Evolutionary conservation across 2,113 vertebrate species (phyloP).

Genomic region (Pelecanus crispus): DNA sequence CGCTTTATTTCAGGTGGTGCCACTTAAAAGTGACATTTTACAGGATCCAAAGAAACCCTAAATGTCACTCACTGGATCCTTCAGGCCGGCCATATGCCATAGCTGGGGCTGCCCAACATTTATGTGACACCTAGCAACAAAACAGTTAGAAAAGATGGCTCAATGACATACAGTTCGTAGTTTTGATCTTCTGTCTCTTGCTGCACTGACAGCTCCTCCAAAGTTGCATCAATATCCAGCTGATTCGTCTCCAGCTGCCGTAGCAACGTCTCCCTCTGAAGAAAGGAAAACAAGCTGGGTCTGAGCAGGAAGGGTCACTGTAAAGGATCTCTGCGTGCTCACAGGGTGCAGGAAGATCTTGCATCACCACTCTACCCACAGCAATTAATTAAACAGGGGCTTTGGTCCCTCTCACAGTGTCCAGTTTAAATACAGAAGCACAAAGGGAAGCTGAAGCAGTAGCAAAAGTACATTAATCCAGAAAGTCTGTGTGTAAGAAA

Average conservation of each 20-base stretch:
- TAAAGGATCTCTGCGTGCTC: neutral
- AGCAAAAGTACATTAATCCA: neutral
- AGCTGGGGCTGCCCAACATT: neutral
- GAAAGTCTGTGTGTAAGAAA: neutral
- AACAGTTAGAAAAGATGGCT: neutral
- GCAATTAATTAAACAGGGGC: neutral
- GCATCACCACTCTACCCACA: neutral
- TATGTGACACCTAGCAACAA: neutral
- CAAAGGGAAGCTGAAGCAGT: neutral
- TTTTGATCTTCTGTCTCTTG: conserved; percentile 98
- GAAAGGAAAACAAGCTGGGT: neutral
- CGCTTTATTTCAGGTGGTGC: neutral
- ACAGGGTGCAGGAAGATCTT: neutral
- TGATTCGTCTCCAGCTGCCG: conserved; percentile 98
- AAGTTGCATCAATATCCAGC: conserved; percentile 93
- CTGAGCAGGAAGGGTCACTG: neutral
- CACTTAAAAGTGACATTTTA: neutral
- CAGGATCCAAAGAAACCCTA: neutral
- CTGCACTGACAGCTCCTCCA: conserved; percentile 94
- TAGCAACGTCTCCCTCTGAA: conserved; percentile 91
- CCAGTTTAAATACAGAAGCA: neutral
- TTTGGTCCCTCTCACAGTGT: neutral
- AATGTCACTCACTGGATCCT: neutral
- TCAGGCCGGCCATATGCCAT: neutral
- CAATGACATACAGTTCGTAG: conserved; percentile 87